Conservation (phyloP, 2,797 vertebrate species). For the Amphiprion clarkii region DNA sequence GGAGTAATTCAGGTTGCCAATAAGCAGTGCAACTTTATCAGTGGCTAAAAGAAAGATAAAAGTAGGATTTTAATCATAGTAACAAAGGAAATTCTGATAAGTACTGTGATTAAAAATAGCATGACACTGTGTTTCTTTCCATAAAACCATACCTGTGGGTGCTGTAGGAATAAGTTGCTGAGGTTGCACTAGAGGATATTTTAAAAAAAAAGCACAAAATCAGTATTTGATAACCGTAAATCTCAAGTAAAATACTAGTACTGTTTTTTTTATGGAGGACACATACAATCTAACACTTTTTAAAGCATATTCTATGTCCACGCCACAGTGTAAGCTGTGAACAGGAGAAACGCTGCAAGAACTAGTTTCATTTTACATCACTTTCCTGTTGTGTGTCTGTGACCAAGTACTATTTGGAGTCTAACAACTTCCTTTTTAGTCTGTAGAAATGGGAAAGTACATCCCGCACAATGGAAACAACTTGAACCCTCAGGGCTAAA, state of each 20-base stretch:
- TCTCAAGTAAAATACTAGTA: background rate
- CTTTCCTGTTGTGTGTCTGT: conserved; percentile 70
- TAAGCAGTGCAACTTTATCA: conserved; percentile 91
- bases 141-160: conserved; percentile 75
- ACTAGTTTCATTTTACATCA: conserved; percentile 80
- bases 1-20: conserved; percentile 90
- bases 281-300: background rate
- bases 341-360: conserved; percentile 49
- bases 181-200: conserved; percentile 52
- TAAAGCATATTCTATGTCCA: background rate
- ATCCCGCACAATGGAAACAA: conserved; percentile 72
- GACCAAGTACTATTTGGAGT: conserved; percentile 61
- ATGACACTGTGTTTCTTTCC: conserved; percentile 2
- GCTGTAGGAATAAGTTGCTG: conserved; percentile 46
- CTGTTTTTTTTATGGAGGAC: background rate
- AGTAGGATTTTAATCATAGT: conserved; percentile 21
- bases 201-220: conserved; percentile 26
- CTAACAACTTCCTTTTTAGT: conserved; percentile 76
- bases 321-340: conserved; percentile 9
- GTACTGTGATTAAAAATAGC: background rate
- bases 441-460: conserved; percentile 83
- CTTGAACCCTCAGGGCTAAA: conserved; percentile 35
- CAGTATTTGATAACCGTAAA: background rate
- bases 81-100: conserved; percentile 8
- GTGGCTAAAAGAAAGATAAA: conserved; percentile 80